These are phyloP conservation scores for Seriola dumerili DNA, from an alignment of 2,113 vertebrate genomes.

Conservation along the genomic window DNA sequence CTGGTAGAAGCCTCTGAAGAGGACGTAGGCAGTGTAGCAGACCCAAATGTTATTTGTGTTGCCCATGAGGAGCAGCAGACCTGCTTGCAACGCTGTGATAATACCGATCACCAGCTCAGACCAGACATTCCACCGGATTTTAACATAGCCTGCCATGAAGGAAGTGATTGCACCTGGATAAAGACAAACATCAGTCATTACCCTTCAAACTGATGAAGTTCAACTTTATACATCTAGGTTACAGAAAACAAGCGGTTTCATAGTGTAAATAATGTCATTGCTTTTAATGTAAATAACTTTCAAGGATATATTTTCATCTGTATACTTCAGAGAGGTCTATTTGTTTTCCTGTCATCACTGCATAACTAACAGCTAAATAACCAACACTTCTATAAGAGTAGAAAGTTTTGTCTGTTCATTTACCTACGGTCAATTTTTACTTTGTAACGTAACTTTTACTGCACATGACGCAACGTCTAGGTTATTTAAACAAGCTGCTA, in stretches of 20 bases:
- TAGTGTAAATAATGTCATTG: too few relatives aligned
- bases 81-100: constrained; percentile 88
- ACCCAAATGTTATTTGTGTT: constrained; percentile 88
- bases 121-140: constrained; percentile 92
- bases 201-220: not conserved
- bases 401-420: not conserved
- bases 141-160: constrained; percentile 88
- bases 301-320: too few relatives aligned
- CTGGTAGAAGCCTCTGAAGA: constrained; percentile 94
- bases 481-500: not conserved
- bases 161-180: constrained; percentile 88
- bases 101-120: constrained; percentile 89
- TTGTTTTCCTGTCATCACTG: too few relatives aligned
- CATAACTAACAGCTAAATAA: not conserved
- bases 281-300: too few relatives aligned
- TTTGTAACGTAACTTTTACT: not conserved
- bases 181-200: not conserved
- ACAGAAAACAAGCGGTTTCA: too few relatives aligned
- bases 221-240: not conserved
- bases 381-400: not conserved
- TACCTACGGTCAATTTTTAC: not conserved
- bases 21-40: constrained; percentile 89
- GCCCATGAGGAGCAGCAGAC: constrained; percentile 90
- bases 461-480: not conserved
- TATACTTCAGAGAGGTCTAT: too few relatives aligned